Base-by-base conservation (phyloP, 1,140 invertebrate species). In the Euwallacea fornicatus region DNA sequence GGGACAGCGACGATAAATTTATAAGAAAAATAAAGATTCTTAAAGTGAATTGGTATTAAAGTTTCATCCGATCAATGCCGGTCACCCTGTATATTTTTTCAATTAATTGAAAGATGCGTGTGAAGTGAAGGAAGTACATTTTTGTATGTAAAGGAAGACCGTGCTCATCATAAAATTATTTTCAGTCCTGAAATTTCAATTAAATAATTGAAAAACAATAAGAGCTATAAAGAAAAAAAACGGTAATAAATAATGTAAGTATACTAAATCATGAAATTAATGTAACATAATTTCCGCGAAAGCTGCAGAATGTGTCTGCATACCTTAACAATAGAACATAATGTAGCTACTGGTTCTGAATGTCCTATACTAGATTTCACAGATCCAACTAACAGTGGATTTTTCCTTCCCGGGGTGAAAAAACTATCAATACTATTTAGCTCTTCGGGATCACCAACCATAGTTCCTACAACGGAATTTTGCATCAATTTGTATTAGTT, bases 341-440 rank as follows among this genome's bases (percentile, higher is more conserved):
- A 81, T 66, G 94, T 95, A 54, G 94, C 95, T 2, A 91, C 91
- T 6, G 94, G 90, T 82, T 98, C 96, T 0, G 92, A 87, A 80
- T 98, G 96, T 0, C 96, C 96, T 76, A 97, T 86, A 81, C 97
- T 98, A 0, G 95, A 95, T 79, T 98, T 98, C 0, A 96, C 86
- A 0, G 95, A 94, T 4, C 96, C 96, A 73, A 98, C 91, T 41
- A 87, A 81, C 0, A 98, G 82, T 0, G 96, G 93, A 0, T 81
- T 83, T 0, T 76, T 84, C 11, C 90, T 83, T 7, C 87, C 86
- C 7, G 84, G 87, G 73, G 91, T 93, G 77, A 97, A 91, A 7
- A 95, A 85, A 74, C 89, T 88, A 15, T 93, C 89, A 10, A 98
- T 88, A 0, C 93, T 91, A 75, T 89, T 87, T 1, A 94, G 79